Evolutionary conservation across 2,113 vertebrate genomes (phyloP), one percentile per base, ranked within the genome.

Genomic region (Protobothrops mucrosquamatus): DNA sequence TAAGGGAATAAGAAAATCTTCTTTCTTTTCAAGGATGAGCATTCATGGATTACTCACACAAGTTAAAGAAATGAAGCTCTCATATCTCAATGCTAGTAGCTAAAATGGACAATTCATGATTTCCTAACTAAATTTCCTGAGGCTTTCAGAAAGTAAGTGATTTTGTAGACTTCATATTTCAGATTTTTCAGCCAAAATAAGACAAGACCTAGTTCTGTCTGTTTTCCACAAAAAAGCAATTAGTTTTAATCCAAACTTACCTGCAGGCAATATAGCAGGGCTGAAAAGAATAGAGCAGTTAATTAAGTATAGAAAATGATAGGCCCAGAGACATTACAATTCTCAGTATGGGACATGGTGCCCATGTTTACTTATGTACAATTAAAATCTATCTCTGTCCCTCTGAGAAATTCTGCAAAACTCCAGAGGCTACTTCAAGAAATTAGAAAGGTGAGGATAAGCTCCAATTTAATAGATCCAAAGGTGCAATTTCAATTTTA

Each of bases 301-400:
- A 94, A 94, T 88, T 92, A 93, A 74, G 61, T 93, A 43, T 55
- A 93, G 56, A 88, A 95, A 93, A 81, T 88, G 34, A 95, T 3
- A 6, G 85, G 89, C 93, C 1, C 1, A 1, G 14, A 24, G 93
- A 92, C 8, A 55, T 56, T 64, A 87, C 18, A 93, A 93, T 4
- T 91, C 89, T 85, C 90, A 87, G 64, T 91, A 18, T 0, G 61
- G 74, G 56, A 55, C 89, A 85, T 39, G 55, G 3, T 39, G 26
- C 4, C 24, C 59, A 29, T 85, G 54, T 12, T 90, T 93, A 89
- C 90, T 94, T 94, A 46, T 90, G 93, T 29, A 48, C 85, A 15
- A 52, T 89, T 94, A 86, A 95, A 94, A 46, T 46, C 0, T 92
- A 1, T 85, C 43, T 34, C 0, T 1, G 51, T 46, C 51, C 92